Conservation (phyloP, 1,140 invertebrate genomes). For the Dinothrombium tinctorium region DNA sequence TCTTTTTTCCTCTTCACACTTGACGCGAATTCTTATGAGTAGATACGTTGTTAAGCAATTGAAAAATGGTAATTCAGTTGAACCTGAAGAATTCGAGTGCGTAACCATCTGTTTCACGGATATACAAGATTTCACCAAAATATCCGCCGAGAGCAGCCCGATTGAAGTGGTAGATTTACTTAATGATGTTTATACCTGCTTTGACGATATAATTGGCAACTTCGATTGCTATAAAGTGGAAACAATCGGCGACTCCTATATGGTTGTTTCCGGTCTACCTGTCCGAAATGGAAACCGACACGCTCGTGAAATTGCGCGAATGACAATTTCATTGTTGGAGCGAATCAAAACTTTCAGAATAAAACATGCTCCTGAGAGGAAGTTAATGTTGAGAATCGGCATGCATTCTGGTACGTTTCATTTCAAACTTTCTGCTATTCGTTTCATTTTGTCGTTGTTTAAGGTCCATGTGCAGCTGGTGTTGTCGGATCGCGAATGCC, state of each 20-base stretch:
- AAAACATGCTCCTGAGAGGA: conserved; percentile 56
- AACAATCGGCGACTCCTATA: conserved; percentile 92
- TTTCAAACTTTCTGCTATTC: too few relatives aligned
- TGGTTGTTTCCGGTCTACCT: conserved; percentile 41
- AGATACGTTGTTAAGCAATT: conserved; percentile 23
- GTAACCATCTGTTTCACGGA: conserved; percentile 35
- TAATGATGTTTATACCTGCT: conserved; percentile 22
- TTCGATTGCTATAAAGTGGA: conserved; percentile 98
- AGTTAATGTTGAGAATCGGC: conserved; percentile 77
- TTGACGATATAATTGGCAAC: conserved; percentile 78
- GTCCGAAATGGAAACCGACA: conserved; percentile 30
- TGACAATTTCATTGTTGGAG: conserved; percentile 63
- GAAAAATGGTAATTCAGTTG: conserved; percentile 34
- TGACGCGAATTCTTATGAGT: too few relatives aligned
- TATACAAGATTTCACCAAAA: conserved; percentile 86
- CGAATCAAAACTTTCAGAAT: conserved; percentile 71
- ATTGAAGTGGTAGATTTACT: conserved; percentile 35
- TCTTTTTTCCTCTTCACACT: too few relatives aligned
- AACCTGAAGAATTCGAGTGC: conserved; percentile 28
- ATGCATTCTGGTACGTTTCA: conserved; percentile 86
- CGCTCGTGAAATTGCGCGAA: conserved; percentile 37
- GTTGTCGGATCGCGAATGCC: conserved; percentile 86
- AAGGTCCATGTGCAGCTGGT: conserved; percentile 67
- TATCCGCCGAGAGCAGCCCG: conserved; percentile 77
- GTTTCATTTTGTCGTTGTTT: too few relatives aligned